phyloP scores from a whole-genome alignment of 2,113 vertebrate species.

The Pardalotus punctatus region DNA sequence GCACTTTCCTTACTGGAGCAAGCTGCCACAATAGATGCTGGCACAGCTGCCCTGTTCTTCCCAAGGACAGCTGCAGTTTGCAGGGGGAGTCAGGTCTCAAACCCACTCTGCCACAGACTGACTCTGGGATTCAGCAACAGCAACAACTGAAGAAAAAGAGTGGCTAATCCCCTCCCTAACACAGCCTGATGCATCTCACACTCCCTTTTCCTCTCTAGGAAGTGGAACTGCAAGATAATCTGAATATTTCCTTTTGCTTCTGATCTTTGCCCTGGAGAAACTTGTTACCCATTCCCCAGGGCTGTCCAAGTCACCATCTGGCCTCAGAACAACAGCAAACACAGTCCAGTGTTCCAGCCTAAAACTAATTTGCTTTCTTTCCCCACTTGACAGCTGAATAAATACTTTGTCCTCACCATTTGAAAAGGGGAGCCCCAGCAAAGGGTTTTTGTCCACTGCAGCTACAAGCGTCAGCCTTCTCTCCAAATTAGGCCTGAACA shows the following conservation, averaged over 20 bases:
- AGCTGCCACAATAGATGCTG: not conserved
- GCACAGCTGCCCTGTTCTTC: not conserved
- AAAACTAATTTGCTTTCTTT: slow-evolving; percentile 67
- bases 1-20: not conserved
- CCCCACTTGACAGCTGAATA: slow-evolving; percentile 65
- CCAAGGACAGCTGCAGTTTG: not conserved
- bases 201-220: not conserved
- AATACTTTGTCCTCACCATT: slow-evolving; percentile 52
- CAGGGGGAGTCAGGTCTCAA: not conserved
- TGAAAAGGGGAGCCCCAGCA: slow-evolving; percentile 1
- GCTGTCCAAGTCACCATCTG: slow-evolving; percentile 45
- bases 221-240: not conserved
- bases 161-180: not conserved
- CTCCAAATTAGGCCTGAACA: slow-evolving; percentile 35
- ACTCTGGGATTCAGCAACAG: not conserved
- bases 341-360: slow-evolving; percentile 10
- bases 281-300: not conserved
- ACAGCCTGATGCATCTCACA: not conserved
- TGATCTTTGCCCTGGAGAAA: slow-evolving; percentile 29
- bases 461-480: slow-evolving; percentile 26
- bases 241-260: slow-evolving; percentile 45
- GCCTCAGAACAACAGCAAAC: slow-evolving; percentile 27
- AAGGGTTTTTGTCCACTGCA: slow-evolving; percentile 18
- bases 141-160: not conserved
- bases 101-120: not conserved